phyloP scores from a whole-genome alignment of 2,113 vertebrate species.

The Clarias batrachus region DNA sequence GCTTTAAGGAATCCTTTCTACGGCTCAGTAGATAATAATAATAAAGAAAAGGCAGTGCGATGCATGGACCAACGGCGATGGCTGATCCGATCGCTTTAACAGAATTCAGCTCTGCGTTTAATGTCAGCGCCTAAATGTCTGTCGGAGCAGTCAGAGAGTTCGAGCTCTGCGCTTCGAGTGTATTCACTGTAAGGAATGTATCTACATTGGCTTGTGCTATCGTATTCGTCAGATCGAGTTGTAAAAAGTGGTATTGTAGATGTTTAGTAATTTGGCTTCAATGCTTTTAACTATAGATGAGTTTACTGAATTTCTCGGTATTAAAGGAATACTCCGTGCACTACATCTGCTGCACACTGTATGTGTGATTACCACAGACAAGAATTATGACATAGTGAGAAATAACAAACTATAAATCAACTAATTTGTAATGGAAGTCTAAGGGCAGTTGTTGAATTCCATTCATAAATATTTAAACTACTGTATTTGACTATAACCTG shows the following conservation, averaged over 20 bases:
- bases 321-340: neutral
- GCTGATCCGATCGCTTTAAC: constrained; percentile 14
- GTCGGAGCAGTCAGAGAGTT: neutral
- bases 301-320: constrained; percentile 4
- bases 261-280: neutral
- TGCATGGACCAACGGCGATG: neutral
- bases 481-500: neutral
- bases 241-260: neutral
- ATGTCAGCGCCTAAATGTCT: neutral
- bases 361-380: neutral
- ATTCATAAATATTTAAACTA: neutral
- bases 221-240: neutral
- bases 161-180: neutral
- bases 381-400: neutral
- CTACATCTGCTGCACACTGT: neutral
- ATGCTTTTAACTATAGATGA: neutral
- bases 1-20: neutral
- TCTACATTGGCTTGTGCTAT: neutral
- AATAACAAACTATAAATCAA: neutral
- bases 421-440: neutral
- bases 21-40: constrained; percentile 16
- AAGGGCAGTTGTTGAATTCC: neutral
- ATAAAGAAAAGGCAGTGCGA: constrained; percentile 23
- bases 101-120: neutral
- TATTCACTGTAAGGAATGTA: neutral